phyloP scores from a whole-genome alignment of 2,888 invertebrate genomes.

The Xestoiulus laeticollis region DNA sequence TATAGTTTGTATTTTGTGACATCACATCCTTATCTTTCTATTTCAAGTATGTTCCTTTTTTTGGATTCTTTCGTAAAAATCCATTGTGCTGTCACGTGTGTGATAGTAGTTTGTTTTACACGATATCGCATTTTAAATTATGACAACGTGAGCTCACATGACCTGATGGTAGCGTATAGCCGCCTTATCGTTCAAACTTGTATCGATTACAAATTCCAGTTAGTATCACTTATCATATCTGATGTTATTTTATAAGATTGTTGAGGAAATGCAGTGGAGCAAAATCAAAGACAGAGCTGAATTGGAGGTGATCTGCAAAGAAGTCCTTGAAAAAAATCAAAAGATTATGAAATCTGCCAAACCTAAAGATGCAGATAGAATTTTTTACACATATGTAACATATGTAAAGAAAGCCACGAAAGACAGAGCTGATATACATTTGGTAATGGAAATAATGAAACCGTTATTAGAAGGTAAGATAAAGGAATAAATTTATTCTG shows the following conservation, averaged over 20 bases:
- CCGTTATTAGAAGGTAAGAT: constrained; percentile 52
- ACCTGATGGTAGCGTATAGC: no score
- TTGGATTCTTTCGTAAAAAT: no score
- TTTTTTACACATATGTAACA: constrained; percentile 73
- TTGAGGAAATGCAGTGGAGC: constrained; percentile 72
- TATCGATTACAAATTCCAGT: neutral
- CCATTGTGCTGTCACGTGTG: no score
- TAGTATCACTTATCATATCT: neutral
- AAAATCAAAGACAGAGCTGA: constrained; percentile 72
- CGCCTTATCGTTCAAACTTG: no score
- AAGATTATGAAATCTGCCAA: constrained; percentile 67
- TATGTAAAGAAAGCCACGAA: constrained; percentile 71
- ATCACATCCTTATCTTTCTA: no score
- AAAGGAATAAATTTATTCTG: neutral
- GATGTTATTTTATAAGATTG: constrained; percentile 65
- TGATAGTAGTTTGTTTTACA: no score
- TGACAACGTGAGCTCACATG: no score
- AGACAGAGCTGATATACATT: constrained; percentile 71
- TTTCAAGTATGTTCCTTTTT: no score
- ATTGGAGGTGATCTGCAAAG: constrained; percentile 71
- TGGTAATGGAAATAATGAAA: constrained; percentile 58
- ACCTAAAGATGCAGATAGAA: constrained; percentile 74
- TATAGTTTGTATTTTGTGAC: no score
- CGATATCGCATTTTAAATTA: no score
- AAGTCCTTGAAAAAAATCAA: constrained; percentile 73